A percentile compares a stretch with the other conserved stretches of the same genome.
These are phyloP conservation scores for Axea sp. DNA, from an alignment of 2,888 invertebrate species.

Conservation along the genomic window DNA sequence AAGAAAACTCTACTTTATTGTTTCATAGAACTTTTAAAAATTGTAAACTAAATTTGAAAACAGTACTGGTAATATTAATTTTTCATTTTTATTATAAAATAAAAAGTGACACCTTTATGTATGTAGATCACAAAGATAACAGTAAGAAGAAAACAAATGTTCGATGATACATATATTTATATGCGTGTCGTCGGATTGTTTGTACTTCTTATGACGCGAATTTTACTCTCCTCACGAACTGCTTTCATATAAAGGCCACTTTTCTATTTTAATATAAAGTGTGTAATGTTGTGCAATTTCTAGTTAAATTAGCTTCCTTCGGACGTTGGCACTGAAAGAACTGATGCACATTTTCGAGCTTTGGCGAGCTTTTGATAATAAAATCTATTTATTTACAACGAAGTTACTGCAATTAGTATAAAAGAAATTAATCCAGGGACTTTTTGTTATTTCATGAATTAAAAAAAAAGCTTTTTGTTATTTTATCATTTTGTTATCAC, in stretches of 20 bases:
- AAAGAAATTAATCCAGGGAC: background rate
- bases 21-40: no score
- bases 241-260: constrained; percentile 17
- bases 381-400: background rate
- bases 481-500: no score
- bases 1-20: no score
- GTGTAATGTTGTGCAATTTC: constrained; percentile 51
- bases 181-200: constrained; percentile 23
- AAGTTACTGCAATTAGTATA: background rate
- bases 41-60: no score
- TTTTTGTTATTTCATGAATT: no score
- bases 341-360: background rate
- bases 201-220: constrained; percentile 30
- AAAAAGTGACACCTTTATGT: no score
- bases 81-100: no score
- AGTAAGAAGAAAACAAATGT: constrained; percentile 31
- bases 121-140: no score
- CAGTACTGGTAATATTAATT: no score
- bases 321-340: constrained; percentile 60
- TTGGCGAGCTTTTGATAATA: constrained; percentile 23
- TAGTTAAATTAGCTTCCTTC: constrained; percentile 49
- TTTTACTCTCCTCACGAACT: constrained; percentile 31
- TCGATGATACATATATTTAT: constrained; percentile 27
- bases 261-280: constrained; percentile 50
- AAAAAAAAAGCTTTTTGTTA: no score